These are phyloP conservation scores for Bolborhynchus lineola DNA, from an alignment of 2,113 vertebrate species.

Conservation along the genomic window DNA sequence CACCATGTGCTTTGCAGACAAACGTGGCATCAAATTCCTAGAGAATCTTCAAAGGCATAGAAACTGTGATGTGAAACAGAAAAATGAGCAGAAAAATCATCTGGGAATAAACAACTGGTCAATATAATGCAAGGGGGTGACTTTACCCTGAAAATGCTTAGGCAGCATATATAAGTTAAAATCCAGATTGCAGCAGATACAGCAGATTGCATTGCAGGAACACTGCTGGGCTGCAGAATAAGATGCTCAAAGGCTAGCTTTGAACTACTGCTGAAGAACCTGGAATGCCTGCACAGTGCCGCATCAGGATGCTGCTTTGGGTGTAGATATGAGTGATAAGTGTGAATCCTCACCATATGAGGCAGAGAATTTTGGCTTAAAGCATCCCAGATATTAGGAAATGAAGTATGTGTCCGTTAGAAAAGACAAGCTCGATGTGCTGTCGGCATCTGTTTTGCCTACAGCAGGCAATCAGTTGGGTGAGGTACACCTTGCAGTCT, in stretches of 20 bases:
- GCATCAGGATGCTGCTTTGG: background rate
- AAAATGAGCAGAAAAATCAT: background rate
- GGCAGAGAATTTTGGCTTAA: background rate
- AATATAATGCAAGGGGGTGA: background rate
- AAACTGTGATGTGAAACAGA: background rate
- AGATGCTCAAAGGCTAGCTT: background rate
- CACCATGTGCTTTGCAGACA: conserved; percentile 6
- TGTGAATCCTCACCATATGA: background rate
- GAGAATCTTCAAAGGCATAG: background rate
- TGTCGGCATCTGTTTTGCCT: background rate
- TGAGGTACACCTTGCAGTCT: background rate
- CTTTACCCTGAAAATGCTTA: background rate
- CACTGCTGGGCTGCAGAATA: background rate
- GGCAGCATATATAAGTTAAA: background rate
- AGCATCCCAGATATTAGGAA: background rate
- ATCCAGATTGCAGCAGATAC: background rate
- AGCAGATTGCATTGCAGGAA: background rate
- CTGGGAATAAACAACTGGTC: background rate
- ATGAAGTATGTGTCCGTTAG: background rate
- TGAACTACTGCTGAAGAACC: background rate
- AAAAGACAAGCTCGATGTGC: background rate
- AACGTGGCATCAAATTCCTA: background rate
- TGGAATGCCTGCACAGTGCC: background rate
- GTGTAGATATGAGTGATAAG: background rate
- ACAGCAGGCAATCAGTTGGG: background rate